Evolutionary conservation across 92 coral and sea anemone species (phyloP).

Genomic region (Micromussa lordhowensis): DNA sequence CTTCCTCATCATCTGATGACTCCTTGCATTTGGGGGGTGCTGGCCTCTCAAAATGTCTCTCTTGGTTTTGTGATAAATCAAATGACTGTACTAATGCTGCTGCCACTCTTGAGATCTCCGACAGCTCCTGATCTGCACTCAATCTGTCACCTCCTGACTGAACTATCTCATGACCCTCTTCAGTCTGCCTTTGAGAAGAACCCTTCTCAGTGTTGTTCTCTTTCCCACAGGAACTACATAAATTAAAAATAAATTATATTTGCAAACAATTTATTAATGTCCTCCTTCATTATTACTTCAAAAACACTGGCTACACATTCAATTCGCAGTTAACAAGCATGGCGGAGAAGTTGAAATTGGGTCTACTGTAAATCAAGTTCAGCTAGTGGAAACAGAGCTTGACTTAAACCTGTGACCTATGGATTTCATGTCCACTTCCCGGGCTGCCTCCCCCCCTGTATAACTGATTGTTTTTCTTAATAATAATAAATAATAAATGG

Average conservation of each 20-base stretch:
- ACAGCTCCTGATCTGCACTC: neutral
- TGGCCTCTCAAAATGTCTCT: neutral
- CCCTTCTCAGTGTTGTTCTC: neutral
- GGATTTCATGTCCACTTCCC: too few relatives aligned
- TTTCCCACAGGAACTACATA: neutral
- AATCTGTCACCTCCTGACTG: neutral
- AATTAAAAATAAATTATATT: neutral
- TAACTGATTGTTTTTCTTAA: too few relatives aligned
- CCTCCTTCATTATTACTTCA: too few relatives aligned
- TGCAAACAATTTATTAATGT: too few relatives aligned
- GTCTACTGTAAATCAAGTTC: too few relatives aligned
- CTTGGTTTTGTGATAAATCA: constrained; percentile 23
- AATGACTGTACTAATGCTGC: constrained; percentile 27
- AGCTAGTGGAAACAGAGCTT: too few relatives aligned
- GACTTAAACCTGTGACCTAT: too few relatives aligned
- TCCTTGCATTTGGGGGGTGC: neutral
- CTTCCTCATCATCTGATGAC: constrained; percentile 30
- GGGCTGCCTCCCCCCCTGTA: too few relatives aligned
- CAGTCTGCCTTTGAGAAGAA: neutral
- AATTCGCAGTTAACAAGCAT: too few relatives aligned
- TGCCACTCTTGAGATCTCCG: constrained; percentile 29
- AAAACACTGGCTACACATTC: too few relatives aligned
- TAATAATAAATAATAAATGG: too few relatives aligned
- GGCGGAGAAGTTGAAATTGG: too few relatives aligned
- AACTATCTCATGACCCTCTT: neutral